A percentile compares a stretch with the other conserved stretches of the same genome.
These are phyloP conservation scores for Coenobita brevimanus DNA, from an alignment of 1,140 invertebrate genomes.

Conservation along the genomic window DNA sequence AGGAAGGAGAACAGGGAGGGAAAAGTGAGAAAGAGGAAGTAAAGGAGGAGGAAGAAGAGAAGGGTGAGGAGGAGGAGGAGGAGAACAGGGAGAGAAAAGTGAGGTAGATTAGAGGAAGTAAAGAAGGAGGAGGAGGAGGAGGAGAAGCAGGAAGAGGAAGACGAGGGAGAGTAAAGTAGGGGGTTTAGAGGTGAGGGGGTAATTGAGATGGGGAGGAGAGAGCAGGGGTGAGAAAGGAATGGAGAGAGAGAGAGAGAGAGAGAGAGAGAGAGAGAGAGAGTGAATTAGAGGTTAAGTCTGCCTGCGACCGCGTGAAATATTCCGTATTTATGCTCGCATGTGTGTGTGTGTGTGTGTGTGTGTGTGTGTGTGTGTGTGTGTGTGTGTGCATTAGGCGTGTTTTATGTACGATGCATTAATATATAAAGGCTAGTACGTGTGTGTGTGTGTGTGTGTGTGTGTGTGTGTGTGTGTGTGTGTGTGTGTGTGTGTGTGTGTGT, in stretches of 20 bases:
- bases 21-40: too few species aligned
- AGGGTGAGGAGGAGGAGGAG: neutral
- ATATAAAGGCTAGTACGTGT: too few species aligned
- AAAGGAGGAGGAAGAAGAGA: neutral
- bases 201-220: neutral
- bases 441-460: constrained; percentile 11
- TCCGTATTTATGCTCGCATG: too few species aligned
- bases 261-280: neutral
- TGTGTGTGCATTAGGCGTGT: too few species aligned
- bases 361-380: too few species aligned
- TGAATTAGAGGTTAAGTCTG: too few species aligned
- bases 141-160: neutral
- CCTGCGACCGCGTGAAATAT: too few species aligned
- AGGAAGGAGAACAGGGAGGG: neutral
- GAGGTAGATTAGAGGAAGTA: neutral
- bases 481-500: neutral
- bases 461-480: constrained; percentile 27
- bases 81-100: neutral
- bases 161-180: neutral
- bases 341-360: too few species aligned
- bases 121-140: neutral
- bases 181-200: neutral
- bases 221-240: neutral
- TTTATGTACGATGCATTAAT: too few species aligned
- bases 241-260: neutral